Evolutionary conservation across 2,797 vertebrate species (phyloP), one percentile per base, ranked within the genome.

Genomic region (Oreonectes daqikongensis): DNA sequence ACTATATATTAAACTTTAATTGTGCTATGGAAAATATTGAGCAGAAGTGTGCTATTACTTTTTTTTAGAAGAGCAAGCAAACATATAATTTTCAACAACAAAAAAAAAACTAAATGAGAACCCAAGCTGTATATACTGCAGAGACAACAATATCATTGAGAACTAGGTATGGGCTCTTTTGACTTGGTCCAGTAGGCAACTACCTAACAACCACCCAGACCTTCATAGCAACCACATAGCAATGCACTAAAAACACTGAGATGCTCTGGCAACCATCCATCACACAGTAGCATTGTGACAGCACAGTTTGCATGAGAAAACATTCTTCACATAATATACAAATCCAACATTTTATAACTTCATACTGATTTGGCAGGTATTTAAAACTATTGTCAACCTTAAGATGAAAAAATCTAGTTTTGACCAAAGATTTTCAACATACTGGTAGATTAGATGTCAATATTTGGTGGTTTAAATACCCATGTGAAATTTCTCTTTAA

Each of bases 161-260:
- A 22, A 20, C 22, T 48, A 11, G 11, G 11, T 14, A 1, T 20
- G 8, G 48, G 7, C n/a, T 22, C 2, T 11, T 24, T 26, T 28
- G 24, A 50, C 18, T 50, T 50, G 46, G 46, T 50, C 4, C 53
- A 26, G 24, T 26, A 57, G 14, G 4, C 22, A 55, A 24, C 20
- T 4, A 15, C 22, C 53, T 28, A 26, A 28, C 53, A 28, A 57
- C 5, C 14, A 57, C 12, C 24, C 53, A 55, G 53, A 55, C 22
- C 53, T 55, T 22, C 53, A 26, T 55, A 55, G 53, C 22, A 55
- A 55, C 53, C n/a, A 2, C 50, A 53, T 53, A 53, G 50, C 50
- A 53, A 53, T n/a, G 26, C 12, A 22, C 22, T 24, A 55, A 55
- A 55, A 14, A 24, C 10, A 26, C 2, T 17, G 5, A 8, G 22